Percentiles rank a stretch among this genome's conserved stretches.
Conservation (phyloP, 2,888 invertebrate species). For the Acronicta leporina region DNA sequence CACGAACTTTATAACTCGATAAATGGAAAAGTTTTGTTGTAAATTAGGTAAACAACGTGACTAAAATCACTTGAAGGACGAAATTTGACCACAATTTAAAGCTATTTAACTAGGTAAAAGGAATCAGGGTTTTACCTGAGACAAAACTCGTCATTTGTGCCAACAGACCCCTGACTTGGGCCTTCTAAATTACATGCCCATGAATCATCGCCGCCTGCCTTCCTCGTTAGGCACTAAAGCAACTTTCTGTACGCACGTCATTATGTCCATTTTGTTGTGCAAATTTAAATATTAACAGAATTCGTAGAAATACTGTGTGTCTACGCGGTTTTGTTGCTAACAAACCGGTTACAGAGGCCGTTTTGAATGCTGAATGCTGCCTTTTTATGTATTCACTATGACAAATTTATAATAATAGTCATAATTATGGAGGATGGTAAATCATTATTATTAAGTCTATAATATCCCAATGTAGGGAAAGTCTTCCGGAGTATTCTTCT, state of each 20-base stretch:
- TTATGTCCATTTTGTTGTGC: conserved; percentile 49
- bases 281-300: conserved; percentile 51
- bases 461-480: too few species aligned
- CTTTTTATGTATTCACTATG: not conserved
- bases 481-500: too few species aligned
- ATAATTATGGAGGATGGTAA: too few species aligned
- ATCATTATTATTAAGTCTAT: too few species aligned
- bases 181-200: conserved; percentile 48
- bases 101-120: conserved; percentile 5
- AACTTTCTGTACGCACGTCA: conserved; percentile 53
- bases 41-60: not conserved
- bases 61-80: too few species aligned
- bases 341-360: conserved; percentile 10
- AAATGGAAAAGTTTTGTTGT: conserved; percentile 1
- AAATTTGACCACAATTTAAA: too few species aligned
- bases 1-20: conserved; percentile 13
- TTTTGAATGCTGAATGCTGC: conserved; percentile 15
- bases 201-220: conserved; percentile 54
- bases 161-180: conserved; percentile 34
- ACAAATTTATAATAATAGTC: not conserved
- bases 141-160: conserved; percentile 38
- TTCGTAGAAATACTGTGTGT: conserved; percentile 43
- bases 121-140: conserved; percentile 11
- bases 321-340: conserved; percentile 34
- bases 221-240: conserved; percentile 45